Evolutionary conservation across 2,888 invertebrate genomes (phyloP).

Genomic region (Tipula confusa): DNA sequence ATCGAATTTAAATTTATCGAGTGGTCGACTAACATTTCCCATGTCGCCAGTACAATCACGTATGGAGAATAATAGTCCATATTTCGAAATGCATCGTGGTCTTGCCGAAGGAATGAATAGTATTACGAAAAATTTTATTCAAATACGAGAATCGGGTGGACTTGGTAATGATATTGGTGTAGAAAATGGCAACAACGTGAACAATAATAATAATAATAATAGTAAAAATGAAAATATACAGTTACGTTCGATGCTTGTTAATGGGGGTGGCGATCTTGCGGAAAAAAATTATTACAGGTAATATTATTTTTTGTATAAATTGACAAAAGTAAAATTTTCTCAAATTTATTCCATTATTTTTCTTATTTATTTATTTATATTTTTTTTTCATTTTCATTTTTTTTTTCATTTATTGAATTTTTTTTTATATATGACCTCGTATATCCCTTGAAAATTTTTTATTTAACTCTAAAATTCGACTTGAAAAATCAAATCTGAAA

Average conservation of each 20-base stretch:
- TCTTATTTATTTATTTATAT: neutral
- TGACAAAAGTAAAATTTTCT: neutral
- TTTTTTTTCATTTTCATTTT: conserved; percentile 39
- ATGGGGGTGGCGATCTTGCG: conserved; percentile 48
- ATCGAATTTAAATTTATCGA: neutral
- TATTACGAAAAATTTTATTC: conserved; percentile 47
- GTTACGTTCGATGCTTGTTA: conserved; percentile 66
- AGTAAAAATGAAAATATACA: conserved; percentile 60
- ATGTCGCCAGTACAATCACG: neutral
- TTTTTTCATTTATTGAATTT: conserved; percentile 32
- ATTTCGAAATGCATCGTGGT: conserved; percentile 41
- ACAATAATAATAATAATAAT: neutral
- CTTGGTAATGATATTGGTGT: conserved; percentile 27
- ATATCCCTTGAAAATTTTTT: neutral
- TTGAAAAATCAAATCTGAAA: neutral
- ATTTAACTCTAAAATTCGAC: neutral
- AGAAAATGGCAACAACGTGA: conserved; percentile 28
- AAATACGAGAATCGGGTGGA: conserved; percentile 40
- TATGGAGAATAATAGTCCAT: conserved; percentile 3
- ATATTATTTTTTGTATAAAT: neutral
- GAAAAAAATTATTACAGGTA: conserved; percentile 27
- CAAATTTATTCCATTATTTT: neutral
- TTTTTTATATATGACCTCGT: neutral
- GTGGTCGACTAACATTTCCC: neutral
- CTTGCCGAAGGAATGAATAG: conserved; percentile 49